Evolutionary conservation across 2,888 invertebrate species (phyloP), one percentile per base, ranked within the genome.

Genomic region (Standfussiana lucernea): DNA sequence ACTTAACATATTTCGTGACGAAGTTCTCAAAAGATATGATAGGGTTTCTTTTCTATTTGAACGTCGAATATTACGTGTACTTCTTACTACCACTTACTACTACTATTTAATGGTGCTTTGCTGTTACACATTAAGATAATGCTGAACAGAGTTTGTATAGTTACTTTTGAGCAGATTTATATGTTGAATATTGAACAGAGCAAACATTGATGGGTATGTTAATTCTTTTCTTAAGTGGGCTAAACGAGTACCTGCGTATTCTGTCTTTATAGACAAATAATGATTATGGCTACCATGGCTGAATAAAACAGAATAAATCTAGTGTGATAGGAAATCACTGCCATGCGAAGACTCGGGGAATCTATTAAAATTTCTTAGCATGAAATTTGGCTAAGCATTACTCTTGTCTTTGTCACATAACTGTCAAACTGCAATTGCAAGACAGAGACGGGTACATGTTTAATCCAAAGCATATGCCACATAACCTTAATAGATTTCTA

Each of bases 81-180:
- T n/a, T n/a, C n/a, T n/a, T n/a, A n/a, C n/a, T n/a, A n/a, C n/a
- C n/a, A n/a, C 73, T 68, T 79, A 82, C 53, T 77, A 77, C 50
- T n/a, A n/a, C n/a, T n/a, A n/a, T n/a, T 77, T 80, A 82, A 74
- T 86, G 79, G 75, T 75, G 47, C n/a, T 62, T 66, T 37, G 59
- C 50, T 69, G 32, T 35, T 28, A 40, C 35, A 74, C 71, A 75
- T 86, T 82, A 80, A 84, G 77, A 87, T 87, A 79, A 40, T 77
- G 8, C 61, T 80, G 64, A 82, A 73, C 62, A 69, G 59, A 61
- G 35, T 70, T 79, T 47, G 47, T 77, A 77, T 75, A 68, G 73
- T 78, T 79, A 76, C 40, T 74, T 75, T 81, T 69, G 45, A 79
- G 50, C 53, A 71, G n/a, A 45, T 67, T 59, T 32, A 24, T 73